phyloP scores from a whole-genome alignment of 2,113 vertebrate species.

The Gymnobelideus leadbeateri region DNA sequence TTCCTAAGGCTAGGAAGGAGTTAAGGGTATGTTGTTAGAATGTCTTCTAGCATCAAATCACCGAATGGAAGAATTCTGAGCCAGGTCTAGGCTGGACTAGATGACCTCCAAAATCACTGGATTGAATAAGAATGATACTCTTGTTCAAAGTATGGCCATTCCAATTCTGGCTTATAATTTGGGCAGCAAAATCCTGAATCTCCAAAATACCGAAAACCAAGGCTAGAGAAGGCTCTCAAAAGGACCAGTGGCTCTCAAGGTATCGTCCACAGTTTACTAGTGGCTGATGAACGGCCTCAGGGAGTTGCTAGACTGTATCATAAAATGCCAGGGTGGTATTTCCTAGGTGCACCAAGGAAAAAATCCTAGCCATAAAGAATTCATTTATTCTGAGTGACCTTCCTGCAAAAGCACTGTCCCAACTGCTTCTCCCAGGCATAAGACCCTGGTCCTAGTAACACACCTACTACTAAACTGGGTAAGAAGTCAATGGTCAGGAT shows the following conservation, averaged over 20 bases:
- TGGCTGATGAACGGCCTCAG: rapidly evolving
- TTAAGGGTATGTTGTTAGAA: neutral
- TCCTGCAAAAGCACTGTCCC: neutral
- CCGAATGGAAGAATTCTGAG: neutral
- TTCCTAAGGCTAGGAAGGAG: neutral
- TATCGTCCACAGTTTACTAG: neutral
- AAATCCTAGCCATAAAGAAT: no score
- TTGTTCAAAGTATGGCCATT: neutral
- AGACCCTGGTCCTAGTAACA: neutral
- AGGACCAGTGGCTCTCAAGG: neutral
- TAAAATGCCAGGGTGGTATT: neutral
- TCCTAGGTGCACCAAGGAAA: no score
- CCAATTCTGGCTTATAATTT: neutral
- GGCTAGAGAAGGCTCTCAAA: neutral
- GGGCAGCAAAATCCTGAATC: neutral
- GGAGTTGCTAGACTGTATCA: neutral
- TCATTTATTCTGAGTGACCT: neutral
- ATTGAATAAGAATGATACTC: neutral
- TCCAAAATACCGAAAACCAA: slow-evolving; percentile 40
- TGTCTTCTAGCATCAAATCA: neutral
- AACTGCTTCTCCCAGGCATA: neutral
- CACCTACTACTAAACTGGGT: neutral
- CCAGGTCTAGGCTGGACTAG: neutral
- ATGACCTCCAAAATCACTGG: neutral
- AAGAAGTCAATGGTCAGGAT: neutral